Evolutionary conservation across 2,113 vertebrate genomes (phyloP), one percentile per base, ranked within the genome.

Genomic region (Catharus bicknelli): DNA sequence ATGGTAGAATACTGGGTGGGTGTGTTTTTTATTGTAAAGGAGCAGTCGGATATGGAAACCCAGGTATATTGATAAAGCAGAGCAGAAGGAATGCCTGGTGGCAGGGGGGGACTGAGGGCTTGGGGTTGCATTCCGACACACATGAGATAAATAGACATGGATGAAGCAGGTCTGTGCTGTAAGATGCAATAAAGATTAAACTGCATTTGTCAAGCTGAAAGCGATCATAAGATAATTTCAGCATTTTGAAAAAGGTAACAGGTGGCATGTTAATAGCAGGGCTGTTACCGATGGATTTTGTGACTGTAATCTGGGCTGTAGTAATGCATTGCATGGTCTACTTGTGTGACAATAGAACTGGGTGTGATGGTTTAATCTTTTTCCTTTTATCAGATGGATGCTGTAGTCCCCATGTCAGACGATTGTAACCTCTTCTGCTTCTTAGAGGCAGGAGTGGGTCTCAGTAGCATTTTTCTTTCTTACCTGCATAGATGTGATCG

Each of bases 1-100:
- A 94, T 91, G 96, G 93, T 97, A 95, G 95, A 94, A 93, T 93
- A 89, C 91, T 93, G 96, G 95, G 95, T 97, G 96, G 96, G 96
- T 97, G 94, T 97, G 94, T 96, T 95, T 96, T 92, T 94, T 92
- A 87, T 96, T 94, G 96, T 94, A 93, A 94, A 96, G 95, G 93
- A 97, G 96, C 95, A 91, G 80, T 93, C 85, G 89, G 95, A 83
- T 96, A 57, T 87, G 94, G 95, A 95, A 92, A 88, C 67, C 79
- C 90, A 90, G 93, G 94, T 94, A 90, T 93, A 93, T 94, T 82
- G 96, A 83, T 95, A 90, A 90, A 94, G 62, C 76, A 86, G 89
- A 89, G 93, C 86, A 94, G 87, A 86, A 95, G 83, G 76, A 81
- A 90, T 94, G 88, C 93, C 94, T 92, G 64, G 79, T 86, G 90